Evolutionary conservation across 2,797 vertebrate species (phyloP), one percentile per base, ranked within the genome.

Genomic region (Hemitrygon akajei): DNA sequence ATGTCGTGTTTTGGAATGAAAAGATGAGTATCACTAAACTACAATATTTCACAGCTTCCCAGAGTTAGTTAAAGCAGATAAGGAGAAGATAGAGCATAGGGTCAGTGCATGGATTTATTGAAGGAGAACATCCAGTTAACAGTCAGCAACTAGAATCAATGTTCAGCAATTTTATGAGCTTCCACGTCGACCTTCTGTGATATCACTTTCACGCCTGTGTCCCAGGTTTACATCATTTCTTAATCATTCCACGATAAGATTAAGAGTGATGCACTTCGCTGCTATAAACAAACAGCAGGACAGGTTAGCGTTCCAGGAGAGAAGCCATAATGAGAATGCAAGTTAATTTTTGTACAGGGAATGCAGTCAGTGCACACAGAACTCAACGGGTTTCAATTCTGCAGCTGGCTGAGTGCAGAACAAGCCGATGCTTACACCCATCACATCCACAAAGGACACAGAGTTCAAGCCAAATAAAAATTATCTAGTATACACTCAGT

Each of bases 21-120:
- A 93, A 93, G 91, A 75, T 93, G 91, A 71, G 91, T 93, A 93
- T 93, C 91, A 56, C 25, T 75, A 25, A 75, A n/a, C 16, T 56
- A 76, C 71, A 56, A 76, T 76, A 76, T 76, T 93, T 76, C 91
- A 93, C 91, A 93, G 91, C 47, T 56, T 76, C 40, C 71, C 3
- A 73, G 71, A 93, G 69, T 93, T 93, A 56, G 71, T 93, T 75
- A 93, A 71, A 25, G 91, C 71, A 76, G 91, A 56, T 93, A 56
- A 75, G 91, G 40, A 76, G 71, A 93, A 56, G 71, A 93, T 58
- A 75, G 25, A 16, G 25, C 40, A 30, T 18, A 56, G 91, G 40
- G 71, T 30, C 40, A 93, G 69, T 56, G 25, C 69, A n/a, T 3
- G 71, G 37, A 71, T 75, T 92, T 92, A 56, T 75, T 75, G 71